Conservation (phyloP, 92 coral and sea anemone genomes). For the Hydrozoanthus gracilis region DNA sequence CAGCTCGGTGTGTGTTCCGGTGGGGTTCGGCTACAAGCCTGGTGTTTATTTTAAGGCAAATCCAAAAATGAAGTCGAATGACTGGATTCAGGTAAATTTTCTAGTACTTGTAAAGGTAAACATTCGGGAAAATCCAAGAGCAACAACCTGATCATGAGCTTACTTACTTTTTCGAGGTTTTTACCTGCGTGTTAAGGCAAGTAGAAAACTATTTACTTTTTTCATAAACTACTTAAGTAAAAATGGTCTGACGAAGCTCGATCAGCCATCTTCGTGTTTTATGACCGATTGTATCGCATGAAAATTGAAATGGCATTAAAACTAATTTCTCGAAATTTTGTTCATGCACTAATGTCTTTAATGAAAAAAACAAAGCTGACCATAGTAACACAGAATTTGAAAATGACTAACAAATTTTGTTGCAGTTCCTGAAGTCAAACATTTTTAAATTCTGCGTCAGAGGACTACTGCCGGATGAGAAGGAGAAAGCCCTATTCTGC, state of each 20-base stretch:
- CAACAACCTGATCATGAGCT: neutral
- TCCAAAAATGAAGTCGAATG: constrained; percentile 52
- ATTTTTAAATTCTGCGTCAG: constrained; percentile 42
- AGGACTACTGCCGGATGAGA: constrained; percentile 39
- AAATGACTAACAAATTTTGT: neutral
- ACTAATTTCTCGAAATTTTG: too few species aligned
- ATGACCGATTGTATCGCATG: too few species aligned
- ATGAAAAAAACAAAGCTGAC: neutral
- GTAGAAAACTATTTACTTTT: too few species aligned
- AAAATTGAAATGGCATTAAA: too few species aligned
- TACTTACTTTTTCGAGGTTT: neutral
- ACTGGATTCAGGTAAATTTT: constrained; percentile 45
- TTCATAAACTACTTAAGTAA: too few species aligned
- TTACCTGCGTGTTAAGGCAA: neutral
- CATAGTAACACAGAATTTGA: neutral
- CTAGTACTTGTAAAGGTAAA: too few species aligned
- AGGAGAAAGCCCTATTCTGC: constrained; percentile 34
- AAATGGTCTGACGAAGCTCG: too few species aligned
- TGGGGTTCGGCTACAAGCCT: constrained; percentile 50
- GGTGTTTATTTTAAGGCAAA: constrained; percentile 13
- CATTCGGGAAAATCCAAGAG: neutral
- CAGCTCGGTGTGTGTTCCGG: constrained; percentile 39
- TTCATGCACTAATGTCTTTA: too few species aligned
- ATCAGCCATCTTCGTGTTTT: too few species aligned
- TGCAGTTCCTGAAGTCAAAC: constrained; percentile 50